Base-by-base conservation (phyloP, 2,113 vertebrate genomes). In the Pygoscelis adeliae region DNA sequence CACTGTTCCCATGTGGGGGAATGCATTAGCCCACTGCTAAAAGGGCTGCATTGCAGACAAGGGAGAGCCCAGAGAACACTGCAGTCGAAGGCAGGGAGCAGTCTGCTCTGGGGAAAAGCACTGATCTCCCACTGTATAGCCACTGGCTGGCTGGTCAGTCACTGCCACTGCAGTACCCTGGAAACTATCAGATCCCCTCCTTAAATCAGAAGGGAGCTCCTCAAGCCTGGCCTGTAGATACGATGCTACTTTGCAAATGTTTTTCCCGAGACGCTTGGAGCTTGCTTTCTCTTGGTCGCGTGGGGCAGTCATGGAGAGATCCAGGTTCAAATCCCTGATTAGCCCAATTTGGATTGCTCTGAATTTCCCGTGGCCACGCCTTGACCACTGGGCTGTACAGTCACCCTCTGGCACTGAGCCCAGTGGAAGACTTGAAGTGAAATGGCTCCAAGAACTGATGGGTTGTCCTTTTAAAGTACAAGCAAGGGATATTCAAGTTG, bases 1-100 rank as follows among this genome's bases (percentile, higher is more conserved):
- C 27, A 9, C 85, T 3, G 62, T 10, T 93, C 92, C 80, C 92
- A 3, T 0, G 50, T 10, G 56, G 77, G 71, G 34, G 14, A 62
- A 42, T 0, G 18, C 52, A 23, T 67, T 10, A 83, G 47, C 38
- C 83, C 6, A 11, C 89, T 38, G 78, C 88, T 56, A 1, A 42
- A 40, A 92, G 66, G 88, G 79, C 89, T 89, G 94, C 87, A 55
- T 8, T n/a, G 93, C 85, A 74, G 96, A 21, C 40, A 20, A 46
- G 13, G 62, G 47, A 74, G 38, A 52, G 67, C 66, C 67, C 47
- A 9, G 58, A 15, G 78, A 44, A 20, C 3, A 0, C 72, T 3
- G 38, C 85, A 49, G 61, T 3, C 4, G 8, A 62, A 87, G 50
- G 73, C 56, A 40, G 38, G 71, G 59, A 67, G 40, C 46, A 15